Evolutionary conservation across 2,797 vertebrate species (phyloP), one percentile per base, ranked within the genome.

Genomic region (Eutrigla gurnardus): DNA sequence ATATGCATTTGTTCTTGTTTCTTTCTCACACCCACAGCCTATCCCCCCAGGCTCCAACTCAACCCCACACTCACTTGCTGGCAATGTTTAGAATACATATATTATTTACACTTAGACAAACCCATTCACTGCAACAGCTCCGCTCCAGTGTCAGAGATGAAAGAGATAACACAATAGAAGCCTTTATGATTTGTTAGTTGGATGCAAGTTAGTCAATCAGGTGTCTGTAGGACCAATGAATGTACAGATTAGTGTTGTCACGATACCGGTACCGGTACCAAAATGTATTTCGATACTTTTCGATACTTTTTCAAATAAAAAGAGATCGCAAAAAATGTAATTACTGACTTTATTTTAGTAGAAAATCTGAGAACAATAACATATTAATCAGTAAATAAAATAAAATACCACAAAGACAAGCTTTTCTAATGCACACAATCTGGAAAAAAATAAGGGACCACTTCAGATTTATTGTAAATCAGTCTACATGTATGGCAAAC

Each of bases 81-180:
- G 45, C 14, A 54, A 39, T 70, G 67, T 61, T 71, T 46, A 7
- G 18, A 61, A 66, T 32, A 53, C 35, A 60, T 47, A 69, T 50
- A 33, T 45, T 45, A 2, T 43, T 83, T 76, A 46, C 50, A 70
- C 61, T 75, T 58, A 55, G 45, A 52, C n/a, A 25, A 17, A 37
- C 4, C 14, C 36, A 45, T 72, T 76, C 40, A 70, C 4, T 47
- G 32, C 8, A 65, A 37, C 7, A 53, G 37, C 50, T 57, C 18
- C 15, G 14, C 37, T 69, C 65, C 42, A 4, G 12, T 69, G 33
- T 74, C 40, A 61, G 39, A 71, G 33, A 66, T 70, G 5, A 80
- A 43, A 49, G 37, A 63, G n/a, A 62, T 59, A 37, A 74, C 4
- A 69, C 14, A 68, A 9, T 35, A 58, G 8, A 25, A 14, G 12